Base-by-base conservation (phyloP, 2,797 vertebrate genomes). In the Argya squamiceps region DNA sequence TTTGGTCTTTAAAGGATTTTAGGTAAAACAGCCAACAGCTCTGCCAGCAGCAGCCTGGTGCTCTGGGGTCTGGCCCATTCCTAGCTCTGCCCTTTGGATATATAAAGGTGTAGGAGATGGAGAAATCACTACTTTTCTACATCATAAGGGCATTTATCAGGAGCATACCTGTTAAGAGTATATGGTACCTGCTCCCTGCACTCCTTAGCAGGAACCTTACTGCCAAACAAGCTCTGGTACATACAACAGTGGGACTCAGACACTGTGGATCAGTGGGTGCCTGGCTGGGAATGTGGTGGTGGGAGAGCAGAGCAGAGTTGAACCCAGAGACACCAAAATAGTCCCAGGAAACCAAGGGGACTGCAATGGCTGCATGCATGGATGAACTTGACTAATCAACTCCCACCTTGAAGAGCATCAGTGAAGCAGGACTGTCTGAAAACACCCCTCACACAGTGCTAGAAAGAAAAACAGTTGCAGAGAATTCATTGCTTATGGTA, bases 1-100 rank as follows among this genome's bases (percentile, higher is more conserved):
- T 81, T 71, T 59, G 34, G 2, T 50, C 89, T 91, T 46, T 43
- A 36, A 95, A 88, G 52, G 37, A 43, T 67, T 89, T 94, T 22
- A 70, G 32, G 56, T 88, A 74, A 78, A 91, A 83, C 15, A 49
- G 20, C 24, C 70, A 89, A 70, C 19, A 53, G 13, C 22, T 65
- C 75, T 67, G 44, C 21, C 0, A 1, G 56, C 44, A 85, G 56
- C 27, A 91, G 46, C 7, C 49, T 67, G 39, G 10, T 39, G 34
- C 27, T 88, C 18, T 0, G 0, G 55, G 6, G 11, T 46, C 71
- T 86, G 46, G 56, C 60, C 41, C 26, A 68, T 83, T 37, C 56
- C 49, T 32, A 30, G 17, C 41, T 84, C 43, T 88, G 49, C 17
- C 34, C 27, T 32, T 24, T 26, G 34, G 29, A 63, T 17, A 30